phyloP scores from a whole-genome alignment of 2,113 vertebrate genomes.

The Bujurquina vittata region DNA sequence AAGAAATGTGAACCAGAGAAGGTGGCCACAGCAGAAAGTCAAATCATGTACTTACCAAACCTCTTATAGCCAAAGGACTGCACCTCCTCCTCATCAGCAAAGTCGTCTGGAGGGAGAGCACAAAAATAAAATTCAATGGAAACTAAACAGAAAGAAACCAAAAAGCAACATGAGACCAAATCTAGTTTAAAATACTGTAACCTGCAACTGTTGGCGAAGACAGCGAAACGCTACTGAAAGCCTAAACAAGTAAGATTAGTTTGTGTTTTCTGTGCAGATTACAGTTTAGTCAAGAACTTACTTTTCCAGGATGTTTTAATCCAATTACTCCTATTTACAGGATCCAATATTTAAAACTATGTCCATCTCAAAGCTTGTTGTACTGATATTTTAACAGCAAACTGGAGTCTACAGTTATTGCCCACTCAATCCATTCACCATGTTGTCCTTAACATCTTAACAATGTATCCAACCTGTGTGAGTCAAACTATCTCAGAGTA shows the following conservation, averaged over 20 bases:
- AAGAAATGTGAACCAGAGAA: neutral
- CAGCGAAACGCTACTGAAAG: neutral
- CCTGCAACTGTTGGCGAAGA: neutral
- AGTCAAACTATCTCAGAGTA: neutral
- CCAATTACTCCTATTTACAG: neutral
- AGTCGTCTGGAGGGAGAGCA: constrained; percentile 86
- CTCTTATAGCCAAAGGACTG: constrained; percentile 98
- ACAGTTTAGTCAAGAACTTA: neutral
- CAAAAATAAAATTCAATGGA: neutral
- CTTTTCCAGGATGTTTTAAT: neutral
- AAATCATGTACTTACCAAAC: constrained; percentile 88
- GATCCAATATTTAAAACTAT: neutral
- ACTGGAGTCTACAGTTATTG: neutral
- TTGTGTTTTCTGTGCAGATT: neutral
- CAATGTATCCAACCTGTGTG: neutral
- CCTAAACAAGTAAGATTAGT: neutral
- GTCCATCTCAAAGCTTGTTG: neutral
- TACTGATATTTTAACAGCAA: too few species aligned
- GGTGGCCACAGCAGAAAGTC: constrained; percentile 8
- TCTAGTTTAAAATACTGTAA: neutral
- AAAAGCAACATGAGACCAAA: neutral
- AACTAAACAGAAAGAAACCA: neutral
- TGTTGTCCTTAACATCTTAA: neutral
- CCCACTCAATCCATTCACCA: neutral
- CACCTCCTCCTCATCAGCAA: constrained; percentile 96